Conservation (phyloP, 2,888 invertebrate genomes). For the Pollenia griseotomentosa region DNA sequence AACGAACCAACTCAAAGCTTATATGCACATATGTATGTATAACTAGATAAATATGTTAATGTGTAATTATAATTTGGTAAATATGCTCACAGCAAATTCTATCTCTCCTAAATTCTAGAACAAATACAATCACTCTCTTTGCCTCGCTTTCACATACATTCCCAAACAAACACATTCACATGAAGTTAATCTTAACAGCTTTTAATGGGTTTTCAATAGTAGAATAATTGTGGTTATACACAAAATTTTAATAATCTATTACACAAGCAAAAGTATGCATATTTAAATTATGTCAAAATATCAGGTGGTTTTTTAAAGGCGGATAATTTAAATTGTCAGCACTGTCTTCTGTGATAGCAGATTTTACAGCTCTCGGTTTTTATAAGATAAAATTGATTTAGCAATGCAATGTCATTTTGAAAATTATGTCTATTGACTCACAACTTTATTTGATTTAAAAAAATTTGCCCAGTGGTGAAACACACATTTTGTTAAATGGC, state of each 20-base stretch:
- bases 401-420: too few relatives aligned
- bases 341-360: background rate
- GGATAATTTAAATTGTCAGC: background rate
- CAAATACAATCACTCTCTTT: background rate
- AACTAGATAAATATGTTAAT: background rate
- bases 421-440: too few relatives aligned
- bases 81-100: too few relatives aligned
- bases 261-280: constrained; percentile 15
- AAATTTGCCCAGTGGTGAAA: too few relatives aligned
- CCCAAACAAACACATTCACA: background rate
- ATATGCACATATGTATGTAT: background rate
- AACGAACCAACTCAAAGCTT: constrained; percentile 1
- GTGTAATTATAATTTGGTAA: background rate
- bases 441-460: too few relatives aligned
- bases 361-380: too few relatives aligned
- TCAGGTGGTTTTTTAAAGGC: too few relatives aligned
- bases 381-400: too few relatives aligned
- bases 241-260: constrained; percentile 59
- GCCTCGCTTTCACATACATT: background rate
- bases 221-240: constrained; percentile 49
- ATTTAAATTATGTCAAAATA: background rate
- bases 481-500: too few relatives aligned
- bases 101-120: background rate
- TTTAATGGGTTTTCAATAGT: constrained; percentile 41
- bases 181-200: background rate